phyloP scores from a whole-genome alignment of 2,113 vertebrate species.

The Aldabrachelys gigantea region DNA sequence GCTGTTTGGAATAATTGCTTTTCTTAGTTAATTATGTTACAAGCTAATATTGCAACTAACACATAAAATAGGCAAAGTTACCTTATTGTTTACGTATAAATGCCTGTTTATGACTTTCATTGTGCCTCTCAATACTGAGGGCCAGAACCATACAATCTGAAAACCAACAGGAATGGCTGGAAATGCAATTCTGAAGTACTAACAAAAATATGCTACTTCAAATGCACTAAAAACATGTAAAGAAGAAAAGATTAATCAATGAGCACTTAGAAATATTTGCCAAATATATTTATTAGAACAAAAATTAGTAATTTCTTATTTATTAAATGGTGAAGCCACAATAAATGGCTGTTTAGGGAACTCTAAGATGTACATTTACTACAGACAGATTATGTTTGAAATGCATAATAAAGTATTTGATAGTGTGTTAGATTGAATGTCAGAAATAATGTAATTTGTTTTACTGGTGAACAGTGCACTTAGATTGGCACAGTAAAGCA shows the following conservation, averaged over 20 bases:
- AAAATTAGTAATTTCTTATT: neutral
- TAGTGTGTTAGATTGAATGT: neutral
- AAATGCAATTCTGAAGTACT: neutral
- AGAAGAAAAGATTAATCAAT: neutral
- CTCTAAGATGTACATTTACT: neutral
- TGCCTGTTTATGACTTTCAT: neutral
- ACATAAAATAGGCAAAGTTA: neutral
- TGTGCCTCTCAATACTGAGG: neutral
- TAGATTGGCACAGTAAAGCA: neutral
- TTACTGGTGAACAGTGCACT: neutral
- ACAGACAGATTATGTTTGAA: neutral
- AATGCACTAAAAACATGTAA: neutral
- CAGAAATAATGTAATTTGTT: neutral
- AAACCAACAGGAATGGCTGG: neutral
- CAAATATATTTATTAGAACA: neutral
- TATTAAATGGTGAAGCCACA: neutral
- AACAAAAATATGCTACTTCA: neutral
- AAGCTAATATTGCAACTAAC: neutral
- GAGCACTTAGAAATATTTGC: neutral
- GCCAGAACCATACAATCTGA: neutral
- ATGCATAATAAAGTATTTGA: fast-evolving
- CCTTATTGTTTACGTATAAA: neutral
- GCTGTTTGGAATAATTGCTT: neutral
- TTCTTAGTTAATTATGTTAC: neutral
- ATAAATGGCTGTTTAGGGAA: neutral